Evolutionary conservation across 1,140 invertebrate species (phyloP).

Genomic region (Bicyclus anynana): DNA sequence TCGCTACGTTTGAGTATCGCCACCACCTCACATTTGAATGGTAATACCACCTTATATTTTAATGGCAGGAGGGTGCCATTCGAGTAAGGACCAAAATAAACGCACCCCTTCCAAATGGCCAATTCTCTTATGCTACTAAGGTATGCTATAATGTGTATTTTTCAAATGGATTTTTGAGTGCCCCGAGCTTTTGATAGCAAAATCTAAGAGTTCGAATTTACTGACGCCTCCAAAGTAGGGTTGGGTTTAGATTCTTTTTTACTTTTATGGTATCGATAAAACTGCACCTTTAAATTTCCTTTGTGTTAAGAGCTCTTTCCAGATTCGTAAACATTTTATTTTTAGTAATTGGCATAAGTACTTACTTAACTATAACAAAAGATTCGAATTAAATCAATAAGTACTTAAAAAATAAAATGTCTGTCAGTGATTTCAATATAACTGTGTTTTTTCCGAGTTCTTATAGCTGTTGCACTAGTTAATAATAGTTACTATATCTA

Average conservation of each 20-base stretch:
- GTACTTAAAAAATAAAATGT: too few relatives aligned
- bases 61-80: conserved; percentile 37
- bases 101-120: conserved; percentile 43
- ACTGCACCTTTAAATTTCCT: conserved; percentile 57
- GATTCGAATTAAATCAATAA: too few relatives aligned
- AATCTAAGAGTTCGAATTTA: conserved; percentile 73
- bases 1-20: too few relatives aligned
- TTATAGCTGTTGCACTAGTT: too few relatives aligned
- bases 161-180: conserved; percentile 78
- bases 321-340: not conserved
- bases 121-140: conserved; percentile 40
- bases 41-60: conserved; percentile 46
- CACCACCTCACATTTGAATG: too few relatives aligned
- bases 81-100: conserved; percentile 44
- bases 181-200: conserved; percentile 70
- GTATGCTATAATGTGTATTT: conserved; percentile 71
- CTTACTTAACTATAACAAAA: too few relatives aligned
- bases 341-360: not conserved
- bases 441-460: too few relatives aligned
- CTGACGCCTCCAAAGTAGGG: conserved; percentile 43
- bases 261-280: conserved; percentile 70
- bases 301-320: conserved; percentile 12
- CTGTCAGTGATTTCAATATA: too few relatives aligned
- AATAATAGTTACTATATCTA: too few relatives aligned
- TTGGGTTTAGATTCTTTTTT: conserved; percentile 65